Evolutionary conservation across 2,888 invertebrate genomes (phyloP).

Genomic region (Conus canariensis): DNA sequence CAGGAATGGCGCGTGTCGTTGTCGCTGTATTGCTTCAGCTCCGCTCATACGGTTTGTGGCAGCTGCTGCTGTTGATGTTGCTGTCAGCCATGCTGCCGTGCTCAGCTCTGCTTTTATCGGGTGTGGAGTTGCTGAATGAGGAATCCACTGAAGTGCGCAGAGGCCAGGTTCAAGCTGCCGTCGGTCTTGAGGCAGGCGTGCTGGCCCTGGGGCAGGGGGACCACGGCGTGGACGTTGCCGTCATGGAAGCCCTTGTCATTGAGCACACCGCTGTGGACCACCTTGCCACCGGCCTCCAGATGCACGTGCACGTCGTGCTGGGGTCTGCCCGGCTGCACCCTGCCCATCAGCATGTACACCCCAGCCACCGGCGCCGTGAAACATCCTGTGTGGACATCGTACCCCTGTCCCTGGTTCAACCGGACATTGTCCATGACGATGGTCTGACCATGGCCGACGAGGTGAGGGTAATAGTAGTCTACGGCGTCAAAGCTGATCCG

Average conservation of each 20-base stretch:
- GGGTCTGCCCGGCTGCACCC: not conserved
- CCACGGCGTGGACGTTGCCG: not conserved
- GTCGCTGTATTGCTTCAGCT: too few species aligned
- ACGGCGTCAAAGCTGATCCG: not conserved
- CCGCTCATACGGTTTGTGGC: too few species aligned
- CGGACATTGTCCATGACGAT: not conserved
- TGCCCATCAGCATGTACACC: not conserved
- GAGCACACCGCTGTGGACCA: not conserved
- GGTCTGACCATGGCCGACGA: not conserved
- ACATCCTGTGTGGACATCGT: not conserved
- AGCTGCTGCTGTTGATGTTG: too few species aligned
- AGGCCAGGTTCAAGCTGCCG: not conserved
- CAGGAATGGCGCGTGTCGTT: too few species aligned
- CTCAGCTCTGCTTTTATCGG: too few species aligned
- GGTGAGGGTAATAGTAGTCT: too few species aligned
- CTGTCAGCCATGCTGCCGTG: too few species aligned
- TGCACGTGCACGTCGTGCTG: not conserved
- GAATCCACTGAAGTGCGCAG: constrained; percentile 10
- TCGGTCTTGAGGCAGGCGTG: not conserved
- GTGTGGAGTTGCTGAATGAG: not conserved
- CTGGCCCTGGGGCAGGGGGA: not conserved
- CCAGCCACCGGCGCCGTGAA: not conserved
- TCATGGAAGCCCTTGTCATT: not conserved
- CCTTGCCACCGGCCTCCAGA: not conserved
- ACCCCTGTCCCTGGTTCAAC: not conserved